phyloP scores from a whole-genome alignment of 2,113 vertebrate genomes.

The Neofelis nebulosa region DNA sequence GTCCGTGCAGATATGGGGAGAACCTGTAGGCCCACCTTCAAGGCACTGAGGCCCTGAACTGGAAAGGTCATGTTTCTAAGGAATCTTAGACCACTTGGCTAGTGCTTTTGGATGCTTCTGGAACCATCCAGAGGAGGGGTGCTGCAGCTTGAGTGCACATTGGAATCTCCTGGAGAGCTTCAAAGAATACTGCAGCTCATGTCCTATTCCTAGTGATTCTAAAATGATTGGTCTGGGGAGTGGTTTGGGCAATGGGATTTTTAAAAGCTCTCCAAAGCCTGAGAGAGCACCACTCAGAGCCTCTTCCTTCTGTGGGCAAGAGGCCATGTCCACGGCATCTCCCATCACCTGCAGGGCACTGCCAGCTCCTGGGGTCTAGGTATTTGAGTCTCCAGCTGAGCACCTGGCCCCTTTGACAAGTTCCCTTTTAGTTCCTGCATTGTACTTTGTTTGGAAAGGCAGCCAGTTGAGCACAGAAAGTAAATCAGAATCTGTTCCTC shows the following conservation, averaged over 20 bases:
- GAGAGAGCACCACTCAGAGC: not conserved
- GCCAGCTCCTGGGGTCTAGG: rapidly evolving
- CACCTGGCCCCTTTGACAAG: not conserved
- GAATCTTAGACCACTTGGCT: not conserved
- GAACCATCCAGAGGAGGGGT: not conserved
- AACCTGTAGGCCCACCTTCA: not conserved
- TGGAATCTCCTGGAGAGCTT: not conserved
- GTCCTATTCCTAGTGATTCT: not conserved
- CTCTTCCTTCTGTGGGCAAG: not conserved
- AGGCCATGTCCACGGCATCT: not conserved
- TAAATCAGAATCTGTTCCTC: constrained; percentile 44
- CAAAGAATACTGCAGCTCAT: not conserved
- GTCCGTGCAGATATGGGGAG: not conserved
- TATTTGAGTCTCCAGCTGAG: not conserved
- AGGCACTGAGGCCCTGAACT: not conserved
- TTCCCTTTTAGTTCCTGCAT: not conserved
- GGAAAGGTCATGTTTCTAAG: not conserved
- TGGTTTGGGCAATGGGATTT: not conserved
- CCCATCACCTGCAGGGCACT: too few relatives aligned
- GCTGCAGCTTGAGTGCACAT: not conserved
- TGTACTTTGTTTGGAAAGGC: not conserved
- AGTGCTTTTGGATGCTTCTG: not conserved
- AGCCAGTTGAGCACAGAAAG: not conserved
- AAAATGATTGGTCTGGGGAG: not conserved
- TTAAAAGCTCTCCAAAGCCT: not conserved